Conservation (phyloP, 2,797 vertebrate species). For the Emydoidea blandingii region DNA sequence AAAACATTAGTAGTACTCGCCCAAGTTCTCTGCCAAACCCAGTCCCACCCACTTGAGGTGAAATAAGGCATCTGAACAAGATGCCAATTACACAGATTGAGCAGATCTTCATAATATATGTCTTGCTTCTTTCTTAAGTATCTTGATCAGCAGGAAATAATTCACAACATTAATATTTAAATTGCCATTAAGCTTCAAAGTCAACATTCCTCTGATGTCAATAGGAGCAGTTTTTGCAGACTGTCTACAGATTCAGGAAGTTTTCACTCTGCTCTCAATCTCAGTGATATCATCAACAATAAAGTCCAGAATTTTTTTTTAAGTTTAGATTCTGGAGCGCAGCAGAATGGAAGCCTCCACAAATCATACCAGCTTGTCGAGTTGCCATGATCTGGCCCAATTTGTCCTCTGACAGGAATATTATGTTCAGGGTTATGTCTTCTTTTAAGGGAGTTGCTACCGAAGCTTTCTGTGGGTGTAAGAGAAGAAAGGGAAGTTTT, state of each 20-base stretch:
- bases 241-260: not conserved
- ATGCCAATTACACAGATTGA: not conserved
- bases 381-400: not conserved
- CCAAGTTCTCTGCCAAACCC: not conserved
- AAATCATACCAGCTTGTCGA: not conserved
- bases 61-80: not conserved
- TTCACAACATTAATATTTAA: fast-evolving
- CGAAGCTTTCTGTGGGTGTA: not conserved
- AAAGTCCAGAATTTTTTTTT: not conserved
- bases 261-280: not conserved
- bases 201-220: fast-evolving
- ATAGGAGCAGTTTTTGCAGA: fast-evolving
- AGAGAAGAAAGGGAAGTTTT: not conserved
- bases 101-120: not conserved
- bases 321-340: not conserved
- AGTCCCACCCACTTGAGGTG: not conserved
- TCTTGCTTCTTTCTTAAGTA: not conserved
- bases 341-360: not conserved
- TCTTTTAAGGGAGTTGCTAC: not conserved
- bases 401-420: not conserved
- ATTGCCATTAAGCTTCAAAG: fast-evolving
- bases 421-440: not conserved
- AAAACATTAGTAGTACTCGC: not conserved
- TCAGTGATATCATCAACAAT: not conserved
- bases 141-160: not conserved